phyloP scores from a whole-genome alignment of 2,113 vertebrate genomes.

The Andinoacara biseriatus region DNA sequence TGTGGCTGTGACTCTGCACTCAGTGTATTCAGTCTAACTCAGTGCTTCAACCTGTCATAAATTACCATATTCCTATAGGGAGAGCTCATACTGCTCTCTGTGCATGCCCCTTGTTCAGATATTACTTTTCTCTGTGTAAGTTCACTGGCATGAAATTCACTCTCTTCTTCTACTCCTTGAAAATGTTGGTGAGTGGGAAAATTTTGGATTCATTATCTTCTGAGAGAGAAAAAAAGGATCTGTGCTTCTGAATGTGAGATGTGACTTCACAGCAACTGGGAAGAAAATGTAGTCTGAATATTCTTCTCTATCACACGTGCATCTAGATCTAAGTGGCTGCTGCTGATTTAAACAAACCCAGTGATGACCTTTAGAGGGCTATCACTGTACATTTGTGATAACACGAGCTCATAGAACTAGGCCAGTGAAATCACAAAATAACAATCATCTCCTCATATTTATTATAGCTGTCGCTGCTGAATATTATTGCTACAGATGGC shows the following conservation, averaged over 20 bases:
- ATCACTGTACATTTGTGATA: conserved; percentile 17
- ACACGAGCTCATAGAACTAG: conserved; percentile 32
- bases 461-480: background rate
- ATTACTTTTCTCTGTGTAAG: background rate
- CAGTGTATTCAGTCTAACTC: conserved; percentile 19
- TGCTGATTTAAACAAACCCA: conserved; percentile 28
- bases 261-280: background rate
- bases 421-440: conserved; percentile 12
- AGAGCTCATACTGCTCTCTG: conserved; percentile 17
- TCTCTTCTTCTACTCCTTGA: background rate
- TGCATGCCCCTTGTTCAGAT: background rate
- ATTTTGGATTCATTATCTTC: background rate
- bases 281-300: conserved; percentile 11
- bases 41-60: conserved; percentile 26
- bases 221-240: background rate
- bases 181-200: background rate
- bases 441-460: conserved; percentile 25
- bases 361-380: conserved; percentile 44
- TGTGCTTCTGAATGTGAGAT: background rate
- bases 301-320: background rate
- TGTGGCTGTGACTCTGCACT: conserved; percentile 2
- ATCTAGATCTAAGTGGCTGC: conserved; percentile 5
- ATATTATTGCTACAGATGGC: background rate
- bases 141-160: conserved; percentile 7
- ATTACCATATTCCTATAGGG: conserved; percentile 41